Evolutionary conservation across 2,888 invertebrate genomes (phyloP), one percentile per base, ranked within the genome.

Genomic region (Archips xylosteana): DNA sequence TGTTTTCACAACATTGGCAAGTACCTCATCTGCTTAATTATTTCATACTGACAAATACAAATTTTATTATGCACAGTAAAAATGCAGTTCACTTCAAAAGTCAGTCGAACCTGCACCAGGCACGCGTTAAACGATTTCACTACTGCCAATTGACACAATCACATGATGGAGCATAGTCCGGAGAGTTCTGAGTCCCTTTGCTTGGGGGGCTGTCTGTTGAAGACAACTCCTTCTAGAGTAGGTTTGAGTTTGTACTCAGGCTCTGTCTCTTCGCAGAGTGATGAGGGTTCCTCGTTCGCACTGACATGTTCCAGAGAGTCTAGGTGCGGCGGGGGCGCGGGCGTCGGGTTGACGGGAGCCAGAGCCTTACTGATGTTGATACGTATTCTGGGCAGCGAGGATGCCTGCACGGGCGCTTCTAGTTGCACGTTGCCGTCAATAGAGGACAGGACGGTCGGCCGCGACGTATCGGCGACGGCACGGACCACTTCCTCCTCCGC

Each of bases 161-260:
- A 97, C 97, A 97, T 97, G 81, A 98, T 97, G 67, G 97, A 96
- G 93, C 98, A 98, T 80, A 98, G 94, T 45, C 97, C 98, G 0
- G 98, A 98, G 32, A 97, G 95, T 86, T 98, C 98, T 76, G 95
- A 95, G 45, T 98, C 98, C 86, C 96, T 96, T 74, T 95, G 94
- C 60, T 97, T 95, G 0, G 96, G 96, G 3, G 97, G 97, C 79
- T 96, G 95, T 81, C 96, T 95, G 77, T 96, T 96, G 66, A 98
- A 92, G 78, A 95, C 95, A 57, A 96, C 94, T 68, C 96, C 96
- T 78, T 90, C 85, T 57, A 98, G 88, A 9, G 95, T 90, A 0
- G 97, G 96, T 87, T 98, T 98, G 61, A 96, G 82, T 47, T 88
- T 91, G 76, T 95, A 95, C 76, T 95, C 95, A 70, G 95, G 75